These are phyloP conservation scores for Scopus umbretta DNA, from an alignment of 2,113 vertebrate species.

Conservation along the genomic window DNA sequence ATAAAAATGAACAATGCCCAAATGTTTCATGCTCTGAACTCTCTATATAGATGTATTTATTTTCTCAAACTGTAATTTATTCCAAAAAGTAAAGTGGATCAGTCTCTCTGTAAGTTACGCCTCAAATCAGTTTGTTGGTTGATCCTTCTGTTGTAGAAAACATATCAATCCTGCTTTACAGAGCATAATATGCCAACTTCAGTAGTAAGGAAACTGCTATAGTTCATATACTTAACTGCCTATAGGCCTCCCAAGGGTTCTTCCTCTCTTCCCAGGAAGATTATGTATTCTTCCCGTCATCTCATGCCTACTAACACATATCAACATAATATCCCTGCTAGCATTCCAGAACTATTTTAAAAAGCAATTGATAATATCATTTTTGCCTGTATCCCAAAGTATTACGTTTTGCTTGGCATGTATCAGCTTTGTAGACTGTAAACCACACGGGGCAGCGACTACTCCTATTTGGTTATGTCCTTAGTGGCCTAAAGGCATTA, in stretches of 20 bases:
- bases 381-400: background rate
- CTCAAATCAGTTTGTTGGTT: background rate
- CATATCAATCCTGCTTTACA: background rate
- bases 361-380: background rate
- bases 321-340: background rate
- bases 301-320: background rate
- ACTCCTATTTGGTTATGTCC: background rate
- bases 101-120: background rate
- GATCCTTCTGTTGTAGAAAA: background rate
- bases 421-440: background rate
- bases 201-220: background rate
- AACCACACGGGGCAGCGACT: background rate
- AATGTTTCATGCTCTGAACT: background rate
- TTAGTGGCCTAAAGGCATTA: background rate
- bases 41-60: background rate
- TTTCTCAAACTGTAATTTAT: constrained; percentile 28
- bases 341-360: background rate
- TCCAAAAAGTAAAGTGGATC: background rate
- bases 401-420: background rate
- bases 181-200: background rate
- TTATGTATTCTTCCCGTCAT: background rate
- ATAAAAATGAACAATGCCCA: background rate
- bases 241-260: background rate
- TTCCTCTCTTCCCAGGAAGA: background rate
- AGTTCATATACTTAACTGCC: background rate